These are phyloP conservation scores for Tenodera sinensis DNA, from an alignment of 2,888 invertebrate species.

Conservation along the genomic window DNA sequence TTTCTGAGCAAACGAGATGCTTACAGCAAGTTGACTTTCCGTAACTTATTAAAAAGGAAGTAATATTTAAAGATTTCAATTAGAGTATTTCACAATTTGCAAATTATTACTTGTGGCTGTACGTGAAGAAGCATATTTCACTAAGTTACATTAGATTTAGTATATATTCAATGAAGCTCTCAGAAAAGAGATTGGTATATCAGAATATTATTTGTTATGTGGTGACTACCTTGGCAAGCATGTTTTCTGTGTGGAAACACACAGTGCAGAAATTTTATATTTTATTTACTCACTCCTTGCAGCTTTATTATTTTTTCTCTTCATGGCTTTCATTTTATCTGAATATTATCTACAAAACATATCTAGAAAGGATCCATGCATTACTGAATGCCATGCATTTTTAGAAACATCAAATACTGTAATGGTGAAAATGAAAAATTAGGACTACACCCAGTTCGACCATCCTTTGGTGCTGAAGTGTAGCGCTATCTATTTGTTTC, in stretches of 20 bases:
- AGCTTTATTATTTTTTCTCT: not conserved
- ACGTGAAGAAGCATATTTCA: not conserved
- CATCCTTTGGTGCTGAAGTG: not conserved
- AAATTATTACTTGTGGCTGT: too few species aligned
- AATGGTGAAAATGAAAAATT: not conserved
- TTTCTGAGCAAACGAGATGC: too few species aligned
- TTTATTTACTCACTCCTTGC: not conserved
- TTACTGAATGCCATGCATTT: not conserved
- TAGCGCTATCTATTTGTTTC: not conserved
- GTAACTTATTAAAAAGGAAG: too few species aligned
- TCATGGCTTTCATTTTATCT: not conserved
- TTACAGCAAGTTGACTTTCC: too few species aligned
- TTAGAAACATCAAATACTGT: constrained; percentile 1
- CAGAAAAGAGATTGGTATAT: not conserved
- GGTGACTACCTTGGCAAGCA: not conserved
- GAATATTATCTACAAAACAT: not conserved
- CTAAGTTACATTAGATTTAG: not conserved
- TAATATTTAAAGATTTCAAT: too few species aligned
- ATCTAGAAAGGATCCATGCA: not conserved
- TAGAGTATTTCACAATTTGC: too few species aligned
- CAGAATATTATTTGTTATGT: not conserved
- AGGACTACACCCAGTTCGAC: constrained; percentile 6
- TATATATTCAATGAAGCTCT: not conserved
- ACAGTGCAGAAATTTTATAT: not conserved
- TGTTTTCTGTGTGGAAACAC: not conserved